Evolutionary conservation across 2,888 invertebrate species (phyloP).

Genomic region (Ctena decussata): DNA sequence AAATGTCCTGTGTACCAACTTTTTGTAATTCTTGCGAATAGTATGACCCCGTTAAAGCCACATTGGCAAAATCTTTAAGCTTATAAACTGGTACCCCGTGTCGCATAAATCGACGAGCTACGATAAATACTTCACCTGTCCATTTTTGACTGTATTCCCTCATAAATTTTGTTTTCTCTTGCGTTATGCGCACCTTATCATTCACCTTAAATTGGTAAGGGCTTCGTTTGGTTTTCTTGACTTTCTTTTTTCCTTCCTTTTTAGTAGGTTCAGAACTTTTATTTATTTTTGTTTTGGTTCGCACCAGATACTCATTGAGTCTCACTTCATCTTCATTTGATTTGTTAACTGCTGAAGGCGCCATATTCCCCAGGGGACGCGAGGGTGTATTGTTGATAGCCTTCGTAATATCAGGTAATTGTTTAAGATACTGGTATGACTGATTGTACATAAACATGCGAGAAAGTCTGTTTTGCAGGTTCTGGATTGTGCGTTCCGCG

Average conservation of each 20-base stretch:
- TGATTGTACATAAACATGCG: slow-evolving; percentile 23
- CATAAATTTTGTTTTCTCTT: slow-evolving; percentile 11
- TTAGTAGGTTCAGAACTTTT: neutral
- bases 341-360: slow-evolving; percentile 28
- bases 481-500: slow-evolving; percentile 30
- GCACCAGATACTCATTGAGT: slow-evolving; percentile 9
- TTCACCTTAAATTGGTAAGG: slow-evolving; percentile 20
- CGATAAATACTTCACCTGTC: slow-evolving; percentile 35
- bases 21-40: neutral
- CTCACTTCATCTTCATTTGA: slow-evolving; percentile 31
- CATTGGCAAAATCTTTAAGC: slow-evolving; percentile 13
- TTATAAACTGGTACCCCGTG: slow-evolving; percentile 34
- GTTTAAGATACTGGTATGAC: slow-evolving; percentile 13
- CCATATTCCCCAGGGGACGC: slow-evolving; percentile 9
- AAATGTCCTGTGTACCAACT: neutral
- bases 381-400: slow-evolving; percentile 25
- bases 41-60: neutral
- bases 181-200: slow-evolving; percentile 35
- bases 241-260: neutral
- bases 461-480: slow-evolving; percentile 20
- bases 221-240: slow-evolving; percentile 5
- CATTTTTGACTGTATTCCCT: slow-evolving; percentile 38
- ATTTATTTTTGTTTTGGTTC: slow-evolving; percentile 25
- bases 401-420: slow-evolving; percentile 13
- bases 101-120: slow-evolving; percentile 11